A percentile compares a stretch with the other conserved stretches of the same genome.
These are phyloP conservation scores for Nymphicus hollandicus DNA, from an alignment of 2,113 vertebrate species.

Conservation along the genomic window DNA sequence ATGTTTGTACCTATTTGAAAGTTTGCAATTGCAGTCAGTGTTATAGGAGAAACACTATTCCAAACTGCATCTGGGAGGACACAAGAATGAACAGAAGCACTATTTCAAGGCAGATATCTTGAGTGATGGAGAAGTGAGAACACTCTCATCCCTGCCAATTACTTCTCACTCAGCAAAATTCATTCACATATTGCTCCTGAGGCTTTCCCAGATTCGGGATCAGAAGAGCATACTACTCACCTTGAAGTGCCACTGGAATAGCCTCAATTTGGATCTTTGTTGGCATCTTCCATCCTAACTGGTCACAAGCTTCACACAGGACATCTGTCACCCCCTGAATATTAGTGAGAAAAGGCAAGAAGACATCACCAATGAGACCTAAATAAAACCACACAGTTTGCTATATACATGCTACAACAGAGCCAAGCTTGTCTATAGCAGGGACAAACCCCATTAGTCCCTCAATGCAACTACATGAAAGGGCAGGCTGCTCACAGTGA, in stretches of 20 bases:
- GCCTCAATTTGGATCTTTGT: conserved; percentile 96
- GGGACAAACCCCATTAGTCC: neutral
- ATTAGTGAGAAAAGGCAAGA: neutral
- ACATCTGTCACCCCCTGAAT: conserved; percentile 94
- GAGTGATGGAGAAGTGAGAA: neutral
- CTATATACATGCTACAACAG: neutral
- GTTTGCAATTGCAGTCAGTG: neutral
- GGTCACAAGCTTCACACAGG: conserved; percentile 93
- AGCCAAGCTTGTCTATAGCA: neutral
- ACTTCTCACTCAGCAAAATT: neutral
- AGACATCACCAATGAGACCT: neutral
- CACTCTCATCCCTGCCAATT: neutral
- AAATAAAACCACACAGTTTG: neutral
- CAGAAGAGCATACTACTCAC: conserved; percentile 60
- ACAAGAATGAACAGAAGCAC: neutral
- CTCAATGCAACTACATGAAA: neutral
- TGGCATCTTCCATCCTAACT: conserved; percentile 93
- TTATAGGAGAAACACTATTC: neutral
- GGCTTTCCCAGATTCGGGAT: neutral
- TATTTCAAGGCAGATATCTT: neutral
- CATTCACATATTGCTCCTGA: neutral
- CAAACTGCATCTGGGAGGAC: neutral
- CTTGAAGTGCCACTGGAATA: conserved; percentile 90
- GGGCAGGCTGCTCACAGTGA: neutral
- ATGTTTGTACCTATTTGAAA: neutral